Percentiles rank a stretch among this genome's conserved stretches.
Evolutionary conservation across 64 coral and sea anemone genomes (phyloP).

Genomic region (Montipora foliosa): DNA sequence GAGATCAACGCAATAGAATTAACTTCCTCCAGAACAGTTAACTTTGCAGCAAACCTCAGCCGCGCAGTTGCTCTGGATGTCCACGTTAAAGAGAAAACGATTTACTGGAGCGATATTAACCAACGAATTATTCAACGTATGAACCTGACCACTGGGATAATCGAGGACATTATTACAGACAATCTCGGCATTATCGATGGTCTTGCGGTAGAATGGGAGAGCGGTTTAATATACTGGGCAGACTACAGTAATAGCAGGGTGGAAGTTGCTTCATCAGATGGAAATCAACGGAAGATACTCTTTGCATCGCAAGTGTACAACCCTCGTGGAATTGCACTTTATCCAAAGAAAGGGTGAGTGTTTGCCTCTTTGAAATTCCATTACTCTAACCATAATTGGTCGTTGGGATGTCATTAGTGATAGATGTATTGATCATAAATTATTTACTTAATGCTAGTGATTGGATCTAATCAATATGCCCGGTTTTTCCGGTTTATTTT

Average conservation of each 20-base stretch:
- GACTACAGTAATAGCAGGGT: neutral
- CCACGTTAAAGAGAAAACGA: slow-evolving; percentile 42
- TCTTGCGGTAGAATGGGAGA: too few species aligned
- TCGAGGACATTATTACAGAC: too few species aligned
- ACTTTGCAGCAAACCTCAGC: slow-evolving; percentile 3
- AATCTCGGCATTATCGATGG: too few species aligned
- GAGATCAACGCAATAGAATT: slow-evolving; percentile 18
- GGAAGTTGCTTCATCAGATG: slow-evolving; percentile 65
- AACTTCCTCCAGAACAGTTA: neutral
- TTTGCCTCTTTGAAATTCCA: neutral
- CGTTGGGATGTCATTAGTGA: neutral
- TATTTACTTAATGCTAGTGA: too few species aligned
- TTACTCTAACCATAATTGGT: too few species aligned
- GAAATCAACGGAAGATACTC: slow-evolving; percentile 39
- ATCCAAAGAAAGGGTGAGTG: slow-evolving; percentile 72
- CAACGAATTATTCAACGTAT: slow-evolving; percentile 47
- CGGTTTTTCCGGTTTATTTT: too few species aligned
- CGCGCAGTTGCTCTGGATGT: slow-evolving; percentile 69
- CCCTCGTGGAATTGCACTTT: slow-evolving; percentile 74
- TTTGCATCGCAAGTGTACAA: neutral
- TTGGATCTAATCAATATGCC: too few species aligned
- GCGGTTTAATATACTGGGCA: too few species aligned
- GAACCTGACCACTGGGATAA: slow-evolving; percentile 38
- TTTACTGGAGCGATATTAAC: slow-evolving; percentile 77
- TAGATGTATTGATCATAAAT: too few species aligned